Base-by-base conservation (phyloP, 2,888 invertebrate genomes). In the Apantesis nais region DNA sequence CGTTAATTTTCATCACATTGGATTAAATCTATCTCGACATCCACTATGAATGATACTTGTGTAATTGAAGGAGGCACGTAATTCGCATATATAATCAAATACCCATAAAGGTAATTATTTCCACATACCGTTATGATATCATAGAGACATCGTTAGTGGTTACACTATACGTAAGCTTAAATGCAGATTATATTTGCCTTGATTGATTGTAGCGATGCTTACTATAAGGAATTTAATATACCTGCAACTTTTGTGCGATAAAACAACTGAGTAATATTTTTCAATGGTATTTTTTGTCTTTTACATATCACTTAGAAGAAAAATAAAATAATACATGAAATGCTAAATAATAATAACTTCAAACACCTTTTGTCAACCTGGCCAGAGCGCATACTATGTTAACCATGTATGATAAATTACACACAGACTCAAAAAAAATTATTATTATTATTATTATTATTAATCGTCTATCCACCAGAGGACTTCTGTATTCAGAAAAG, bases 101-200 rank as follows among this genome's bases (percentile, higher is more conserved):
- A 78, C 64, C 68, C 73, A 81, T 77, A 67, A 78, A 78, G 80
- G 78, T 78, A 84, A 84, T 84, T 85, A 85, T 81, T 79, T 75
- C 80, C 69, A 81, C 78, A 79, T 75, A 74, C 71, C 62, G 22
- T 67, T 71, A 73, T 77, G 78, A 74, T 77, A 77, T 80, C 76
- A 74, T 78, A 75, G 78, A 79, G 72, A 78, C 73, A 77, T 78
- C 84, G 78, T 84, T 83, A 83, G 82, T 63, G 77, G 78, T 75
- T 76, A 83, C 73, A 80, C 77, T 80, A 75, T 78, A 77, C 71
- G n/a, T 52, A n/a, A 52, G 76, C 73, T 81, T 81, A 80, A 83
- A 81, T 77, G 72, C 75, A 77, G 75, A 82, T 85, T 83, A 79
- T 74, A 76, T 69, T 75, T 71, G 48, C 75, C 73, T 78, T 85